These are phyloP conservation scores for Saccostrea cuccullata DNA, from an alignment of 1,140 invertebrate genomes.

Conservation along the genomic window DNA sequence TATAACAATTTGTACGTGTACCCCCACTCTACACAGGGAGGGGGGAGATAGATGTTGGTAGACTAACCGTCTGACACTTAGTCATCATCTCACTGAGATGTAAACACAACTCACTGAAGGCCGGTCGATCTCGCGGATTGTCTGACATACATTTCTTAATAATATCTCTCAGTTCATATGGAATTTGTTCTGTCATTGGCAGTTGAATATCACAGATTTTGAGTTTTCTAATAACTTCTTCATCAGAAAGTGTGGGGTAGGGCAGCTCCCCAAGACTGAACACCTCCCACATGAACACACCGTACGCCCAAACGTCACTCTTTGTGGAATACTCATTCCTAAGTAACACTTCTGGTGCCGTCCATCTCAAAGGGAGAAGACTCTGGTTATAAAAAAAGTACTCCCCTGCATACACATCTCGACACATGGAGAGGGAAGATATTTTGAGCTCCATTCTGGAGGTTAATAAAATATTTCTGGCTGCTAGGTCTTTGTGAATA, in stretches of 20 bases:
- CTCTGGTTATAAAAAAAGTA: slow-evolving; percentile 82
- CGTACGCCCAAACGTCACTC: slow-evolving; percentile 77
- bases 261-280: slow-evolving; percentile 75
- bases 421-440: slow-evolving; percentile 87
- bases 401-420: slow-evolving; percentile 91
- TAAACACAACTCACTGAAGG: slow-evolving; percentile 72
- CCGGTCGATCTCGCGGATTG: slow-evolving; percentile 84
- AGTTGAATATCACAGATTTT: slow-evolving; percentile 68
- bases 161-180: slow-evolving; percentile 82
- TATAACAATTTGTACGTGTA: neutral
- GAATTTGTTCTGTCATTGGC: slow-evolving; percentile 67
- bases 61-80: neutral
- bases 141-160: slow-evolving; percentile 83
- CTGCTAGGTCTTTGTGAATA: slow-evolving; percentile 93
- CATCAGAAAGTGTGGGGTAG: slow-evolving; percentile 70
- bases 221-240: slow-evolving; percentile 83
- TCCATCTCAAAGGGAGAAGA: slow-evolving; percentile 89
- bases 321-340: slow-evolving; percentile 84
- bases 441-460: slow-evolving; percentile 91
- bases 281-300: slow-evolving; percentile 77
- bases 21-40: neutral
- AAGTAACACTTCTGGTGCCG: slow-evolving; percentile 91
- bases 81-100: slow-evolving; percentile 41
- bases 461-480: slow-evolving; percentile 94
- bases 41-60: neutral